Evolutionary conservation across 2,113 vertebrate genomes (phyloP).

Genomic region (Lampris megalopsis): DNA sequence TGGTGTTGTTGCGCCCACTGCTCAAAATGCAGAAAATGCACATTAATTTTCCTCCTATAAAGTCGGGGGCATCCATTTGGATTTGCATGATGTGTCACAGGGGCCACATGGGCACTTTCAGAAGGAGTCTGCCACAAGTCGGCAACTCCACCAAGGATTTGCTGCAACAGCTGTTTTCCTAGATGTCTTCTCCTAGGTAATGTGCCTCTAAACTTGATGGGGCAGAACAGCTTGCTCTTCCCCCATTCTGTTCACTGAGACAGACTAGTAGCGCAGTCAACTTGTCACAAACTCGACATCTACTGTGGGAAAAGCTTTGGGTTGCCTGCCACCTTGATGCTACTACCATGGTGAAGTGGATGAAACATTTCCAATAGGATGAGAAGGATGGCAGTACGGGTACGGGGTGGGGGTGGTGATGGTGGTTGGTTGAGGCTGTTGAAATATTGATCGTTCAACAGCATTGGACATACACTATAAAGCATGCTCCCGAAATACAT

Average conservation of each 20-base stretch:
- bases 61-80: slow-evolving; percentile 71
- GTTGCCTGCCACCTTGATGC: slow-evolving; percentile 37
- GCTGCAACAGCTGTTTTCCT: slow-evolving; percentile 74
- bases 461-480: slow-evolving; percentile 20
- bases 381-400: slow-evolving; percentile 23
- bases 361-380: slow-evolving; percentile 21
- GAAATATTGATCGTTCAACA: slow-evolving; percentile 58
- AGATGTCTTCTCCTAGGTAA: slow-evolving; percentile 62
- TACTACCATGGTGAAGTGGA: slow-evolving; percentile 24
- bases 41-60: slow-evolving; percentile 64
- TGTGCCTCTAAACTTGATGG: slow-evolving; percentile 73
- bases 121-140: slow-evolving; percentile 51
- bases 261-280: slow-evolving; percentile 36
- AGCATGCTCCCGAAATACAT: neutral
- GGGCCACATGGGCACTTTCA: slow-evolving; percentile 60
- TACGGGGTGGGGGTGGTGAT: no score
- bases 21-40: slow-evolving; percentile 71
- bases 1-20: slow-evolving; percentile 72
- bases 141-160: slow-evolving; percentile 45
- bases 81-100: slow-evolving; percentile 73
- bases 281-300: slow-evolving; percentile 50
- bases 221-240: slow-evolving; percentile 66
- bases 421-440: slow-evolving; percentile 14
- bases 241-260: slow-evolving; percentile 43
- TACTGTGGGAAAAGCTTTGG: neutral